Conservation (phyloP, 2,113 vertebrate species). For the Dendrocopos noguchii region DNA sequence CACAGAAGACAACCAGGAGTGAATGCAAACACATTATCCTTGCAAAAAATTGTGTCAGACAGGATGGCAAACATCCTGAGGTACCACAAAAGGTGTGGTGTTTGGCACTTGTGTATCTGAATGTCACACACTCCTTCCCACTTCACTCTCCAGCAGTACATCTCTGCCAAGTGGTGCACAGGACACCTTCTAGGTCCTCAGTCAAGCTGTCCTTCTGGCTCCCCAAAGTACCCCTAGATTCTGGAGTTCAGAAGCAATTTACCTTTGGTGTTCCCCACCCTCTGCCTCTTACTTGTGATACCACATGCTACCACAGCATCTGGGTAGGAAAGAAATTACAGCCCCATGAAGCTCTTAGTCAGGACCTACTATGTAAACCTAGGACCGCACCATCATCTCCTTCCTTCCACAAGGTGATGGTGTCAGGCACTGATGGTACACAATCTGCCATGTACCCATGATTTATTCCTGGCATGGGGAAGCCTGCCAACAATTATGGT, state of each 20-base stretch:
- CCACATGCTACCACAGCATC: neutral
- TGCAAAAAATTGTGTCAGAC: neutral
- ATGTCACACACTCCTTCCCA: neutral
- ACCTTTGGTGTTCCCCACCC: neutral
- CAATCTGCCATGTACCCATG: neutral
- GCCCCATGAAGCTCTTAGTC: neutral
- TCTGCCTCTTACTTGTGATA: neutral
- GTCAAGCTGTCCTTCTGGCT: neutral
- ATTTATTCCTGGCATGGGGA: neutral
- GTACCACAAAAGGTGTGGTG: neutral
- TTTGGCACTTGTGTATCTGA: neutral
- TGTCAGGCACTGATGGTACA: neutral
- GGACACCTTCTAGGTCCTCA: neutral
- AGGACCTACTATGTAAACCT: neutral
- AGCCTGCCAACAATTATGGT: neutral
- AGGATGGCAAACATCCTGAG: neutral
- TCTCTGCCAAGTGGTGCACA: fast-evolving
- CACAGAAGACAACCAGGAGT: neutral
- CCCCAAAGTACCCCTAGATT: neutral
- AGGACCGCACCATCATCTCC: neutral
- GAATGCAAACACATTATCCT: neutral
- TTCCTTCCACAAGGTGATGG: neutral
- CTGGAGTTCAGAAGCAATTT: neutral
- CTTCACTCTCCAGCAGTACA: neutral
- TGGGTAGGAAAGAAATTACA: neutral